Percentiles rank a stretch among this genome's conserved stretches.
Evolutionary conservation across 2,888 invertebrate genomes (phyloP).

Genomic region (Sussaba pulchella): DNA sequence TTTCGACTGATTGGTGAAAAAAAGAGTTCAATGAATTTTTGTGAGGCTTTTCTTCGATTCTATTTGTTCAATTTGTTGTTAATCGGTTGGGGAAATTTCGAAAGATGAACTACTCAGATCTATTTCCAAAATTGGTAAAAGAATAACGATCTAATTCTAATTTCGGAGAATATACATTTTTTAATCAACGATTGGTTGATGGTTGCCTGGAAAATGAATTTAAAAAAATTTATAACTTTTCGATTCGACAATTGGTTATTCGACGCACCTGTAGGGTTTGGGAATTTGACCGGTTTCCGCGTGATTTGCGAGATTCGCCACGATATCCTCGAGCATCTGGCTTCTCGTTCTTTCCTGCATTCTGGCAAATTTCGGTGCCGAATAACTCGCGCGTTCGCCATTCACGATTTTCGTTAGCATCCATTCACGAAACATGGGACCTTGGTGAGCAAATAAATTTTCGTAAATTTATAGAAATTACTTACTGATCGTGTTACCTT

Average conservation of each 20-base stretch:
- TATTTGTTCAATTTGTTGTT: too few species aligned
- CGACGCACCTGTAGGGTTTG: conserved; percentile 91
- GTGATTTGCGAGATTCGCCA: conserved; percentile 96
- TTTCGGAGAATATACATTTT: too few species aligned
- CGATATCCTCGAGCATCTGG: conserved; percentile 97
- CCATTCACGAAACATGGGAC: conserved; percentile 98
- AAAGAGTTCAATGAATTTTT: too few species aligned
- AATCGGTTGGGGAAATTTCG: too few species aligned
- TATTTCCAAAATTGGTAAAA: too few species aligned
- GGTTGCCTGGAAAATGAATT: too few species aligned
- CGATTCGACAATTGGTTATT: background rate
- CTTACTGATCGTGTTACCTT: too few species aligned
- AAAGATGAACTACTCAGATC: too few species aligned
- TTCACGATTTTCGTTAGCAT: conserved; percentile 96
- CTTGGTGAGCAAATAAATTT: conserved; percentile 67
- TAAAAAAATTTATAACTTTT: background rate
- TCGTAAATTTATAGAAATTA: background rate
- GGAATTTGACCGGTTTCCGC: conserved; percentile 98
- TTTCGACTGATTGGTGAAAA: too few species aligned
- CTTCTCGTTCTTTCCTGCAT: conserved; percentile 97
- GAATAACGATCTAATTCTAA: too few species aligned
- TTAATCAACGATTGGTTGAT: too few species aligned
- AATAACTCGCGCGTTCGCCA: conserved; percentile 96
- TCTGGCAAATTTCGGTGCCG: conserved; percentile 96
- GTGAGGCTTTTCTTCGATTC: too few species aligned